Conservation (phyloP, 2,113 vertebrate species). For the Anser cygnoides region DNA sequence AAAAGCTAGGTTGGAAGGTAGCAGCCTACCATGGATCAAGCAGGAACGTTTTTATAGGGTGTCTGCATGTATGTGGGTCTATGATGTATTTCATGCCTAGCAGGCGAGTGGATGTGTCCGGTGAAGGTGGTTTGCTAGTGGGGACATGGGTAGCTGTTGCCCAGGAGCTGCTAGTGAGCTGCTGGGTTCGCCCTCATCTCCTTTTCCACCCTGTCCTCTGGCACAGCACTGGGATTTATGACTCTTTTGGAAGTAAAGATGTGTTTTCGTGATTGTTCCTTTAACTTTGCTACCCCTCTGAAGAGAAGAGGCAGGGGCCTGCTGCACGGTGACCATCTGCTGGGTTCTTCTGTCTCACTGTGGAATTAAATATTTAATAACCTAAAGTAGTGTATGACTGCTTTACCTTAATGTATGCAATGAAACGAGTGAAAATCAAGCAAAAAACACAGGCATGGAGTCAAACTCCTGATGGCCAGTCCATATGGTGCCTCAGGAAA, state of each 20-base stretch:
- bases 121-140: neutral
- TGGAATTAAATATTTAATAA: slow-evolving; percentile 13
- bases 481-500: neutral
- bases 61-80: neutral
- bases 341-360: neutral
- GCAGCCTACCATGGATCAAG: accelerated
- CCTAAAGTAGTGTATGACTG: neutral
- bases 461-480: slow-evolving; percentile 14
- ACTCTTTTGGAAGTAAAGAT: neutral
- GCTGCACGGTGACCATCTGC: slow-evolving; percentile 30
- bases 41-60: neutral
- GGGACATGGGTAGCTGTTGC: neutral
- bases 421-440: neutral
- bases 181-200: neutral
- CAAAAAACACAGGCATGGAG: accelerated
- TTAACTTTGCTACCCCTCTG: neutral
- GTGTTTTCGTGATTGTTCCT: neutral
- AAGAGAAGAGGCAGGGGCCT: neutral
- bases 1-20: neutral
- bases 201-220: neutral
- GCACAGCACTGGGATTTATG: neutral
- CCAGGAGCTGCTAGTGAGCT: neutral
- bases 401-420: neutral
- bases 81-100: neutral
- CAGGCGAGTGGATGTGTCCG: neutral